A percentile compares a stretch with the other conserved stretches of the same genome.
phyloP scores from a whole-genome alignment of 2,113 vertebrate genomes.

The Piaya cayana region DNA sequence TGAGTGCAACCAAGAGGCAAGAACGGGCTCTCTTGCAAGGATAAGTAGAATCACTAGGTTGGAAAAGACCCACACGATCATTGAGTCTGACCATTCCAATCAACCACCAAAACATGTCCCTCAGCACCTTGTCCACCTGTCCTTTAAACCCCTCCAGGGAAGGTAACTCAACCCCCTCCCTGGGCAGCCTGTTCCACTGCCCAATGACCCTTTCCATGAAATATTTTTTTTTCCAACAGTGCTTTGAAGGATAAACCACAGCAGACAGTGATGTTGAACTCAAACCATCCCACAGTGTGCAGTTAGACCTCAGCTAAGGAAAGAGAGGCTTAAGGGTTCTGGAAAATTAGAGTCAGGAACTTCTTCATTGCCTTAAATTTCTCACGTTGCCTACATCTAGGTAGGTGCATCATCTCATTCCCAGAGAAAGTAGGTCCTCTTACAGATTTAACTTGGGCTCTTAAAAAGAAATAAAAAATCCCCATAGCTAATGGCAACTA shows the following conservation, averaged over 20 bases:
- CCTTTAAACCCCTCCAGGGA: too few relatives aligned
- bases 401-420: fast-evolving
- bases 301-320: not conserved
- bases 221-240: too few relatives aligned
- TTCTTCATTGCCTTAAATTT: not conserved
- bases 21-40: not conserved
- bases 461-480: not conserved
- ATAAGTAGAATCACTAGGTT: not conserved
- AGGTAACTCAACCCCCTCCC: too few relatives aligned
- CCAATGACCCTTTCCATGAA: too few relatives aligned
- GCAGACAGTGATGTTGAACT: fast-evolving
- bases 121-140: too few relatives aligned
- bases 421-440: not conserved
- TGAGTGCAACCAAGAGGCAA: not conserved
- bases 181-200: too few relatives aligned
- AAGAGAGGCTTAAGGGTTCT: not conserved
- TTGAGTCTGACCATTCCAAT: too few relatives aligned
- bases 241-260: not conserved
- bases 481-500: not conserved
- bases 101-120: too few relatives aligned
- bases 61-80: too few relatives aligned
- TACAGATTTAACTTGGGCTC: not conserved
- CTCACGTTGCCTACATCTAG: not conserved
- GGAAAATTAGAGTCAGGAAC: not conserved
- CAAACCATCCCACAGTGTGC: not conserved